A percentile compares a stretch with the other conserved stretches of the same genome.
Evolutionary conservation across 2,797 vertebrate species (phyloP).

Genomic region (Emys orbicularis): DNA sequence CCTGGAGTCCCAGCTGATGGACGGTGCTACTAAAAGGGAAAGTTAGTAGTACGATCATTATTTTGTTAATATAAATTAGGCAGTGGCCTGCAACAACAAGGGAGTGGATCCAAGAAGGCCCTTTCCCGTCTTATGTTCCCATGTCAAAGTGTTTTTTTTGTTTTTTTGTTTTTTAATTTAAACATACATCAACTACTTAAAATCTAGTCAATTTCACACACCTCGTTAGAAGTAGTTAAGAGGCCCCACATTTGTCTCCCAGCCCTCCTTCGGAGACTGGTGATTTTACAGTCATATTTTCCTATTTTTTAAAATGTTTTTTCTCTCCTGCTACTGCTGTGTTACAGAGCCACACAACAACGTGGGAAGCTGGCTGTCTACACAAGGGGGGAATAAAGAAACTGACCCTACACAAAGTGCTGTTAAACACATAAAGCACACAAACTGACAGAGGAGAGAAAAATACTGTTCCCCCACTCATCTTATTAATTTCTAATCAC

Average conservation of each 20-base stretch:
- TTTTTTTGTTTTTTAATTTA: neutral
- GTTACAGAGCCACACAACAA: neutral
- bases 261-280: neutral
- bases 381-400: neutral
- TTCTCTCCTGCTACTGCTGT: neutral
- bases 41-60: neutral
- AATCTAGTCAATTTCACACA: neutral
- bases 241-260: neutral
- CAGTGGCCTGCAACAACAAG: neutral
- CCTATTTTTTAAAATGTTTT: neutral
- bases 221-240: neutral
- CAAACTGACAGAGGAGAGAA: neutral
- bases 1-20: neutral
- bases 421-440: neutral
- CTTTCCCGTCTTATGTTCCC: neutral
- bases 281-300: neutral
- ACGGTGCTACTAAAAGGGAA: neutral
- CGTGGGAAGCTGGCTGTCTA: neutral
- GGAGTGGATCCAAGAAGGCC: neutral
- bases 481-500: neutral
- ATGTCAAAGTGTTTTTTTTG: neutral
- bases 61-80: neutral
- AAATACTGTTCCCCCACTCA: neutral
- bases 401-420: neutral
- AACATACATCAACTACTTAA: neutral